Evolutionary conservation across 1,140 invertebrate species (phyloP), one percentile per base, ranked within the genome.

Genomic region (Caenorhabditis briggsae): DNA sequence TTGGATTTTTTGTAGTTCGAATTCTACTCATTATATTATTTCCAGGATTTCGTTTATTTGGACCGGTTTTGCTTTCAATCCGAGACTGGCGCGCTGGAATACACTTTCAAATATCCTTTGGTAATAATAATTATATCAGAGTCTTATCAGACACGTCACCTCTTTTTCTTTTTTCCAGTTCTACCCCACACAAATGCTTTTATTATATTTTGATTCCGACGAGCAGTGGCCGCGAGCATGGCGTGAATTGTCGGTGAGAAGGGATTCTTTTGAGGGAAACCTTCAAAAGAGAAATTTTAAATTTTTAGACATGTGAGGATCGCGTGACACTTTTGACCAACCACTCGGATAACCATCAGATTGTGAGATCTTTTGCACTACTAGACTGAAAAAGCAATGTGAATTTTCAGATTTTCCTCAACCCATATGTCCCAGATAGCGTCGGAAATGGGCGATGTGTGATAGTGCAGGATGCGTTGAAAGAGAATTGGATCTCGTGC

Each of bases 221-320:
- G 70, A 48, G 20, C 70, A 78, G n/a, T 78, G 70, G 70, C 70
- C 70, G 12, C 6, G 70, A 53, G 70, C 70, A 11, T 78, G 53
- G 23, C 50, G 23, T 53, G 46, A 78, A 78, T 41, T 78, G n/a
- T 23, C 14, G 2, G 70, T 78, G 3, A 41, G 46, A 53, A 14
- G n/a, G 33, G 7, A 7, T 23, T 50, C 23, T 5, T 0, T 33
- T n/a, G 1, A 33, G 33, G 5, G 12, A 9, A 50, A 78, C 5
- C 6, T 18, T 12, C 11, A 2, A 53, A 46, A n/a, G n/a, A n/a
- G n/a, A 12, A 2, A 23, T 43, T 43, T n/a, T 2, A 23, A 78
- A 11, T 16, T 78, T 50, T 78, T n/a, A 78, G 70, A 78, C 70
- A 53, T 78, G 70, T 78, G 70, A 78, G 41, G 70, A 78, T 50